Base-by-base conservation (phyloP, 2,113 vertebrate genomes). In the Ophiodon elongatus region DNA sequence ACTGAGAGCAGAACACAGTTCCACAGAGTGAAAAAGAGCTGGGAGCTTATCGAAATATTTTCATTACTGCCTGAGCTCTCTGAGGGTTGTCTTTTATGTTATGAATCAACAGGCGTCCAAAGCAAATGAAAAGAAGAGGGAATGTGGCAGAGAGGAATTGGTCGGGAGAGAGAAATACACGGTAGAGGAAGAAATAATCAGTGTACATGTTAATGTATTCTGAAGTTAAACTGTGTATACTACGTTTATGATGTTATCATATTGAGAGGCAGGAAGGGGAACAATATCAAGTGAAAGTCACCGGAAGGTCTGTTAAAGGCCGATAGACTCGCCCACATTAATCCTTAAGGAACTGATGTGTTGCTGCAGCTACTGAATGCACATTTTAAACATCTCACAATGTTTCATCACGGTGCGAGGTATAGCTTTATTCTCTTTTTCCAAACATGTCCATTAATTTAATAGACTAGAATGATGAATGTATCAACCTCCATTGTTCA, bases 31-130 rank as follows among this genome's bases (percentile, higher is more conserved):
- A 76, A 68, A 87, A 79, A 75, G 50, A 76, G 77, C 79, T 73
- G 70, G 8, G 72, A 88, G 71, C 79, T 85, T 86, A 82, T 87
- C 77, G 59, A 54, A 41, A 0, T 25, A 63, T 86, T 88, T 87
- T 78, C 83, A 85, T 91, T 84, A 82, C 79, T 79, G 84, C 62
- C 71, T 76, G 76, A 86, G 84, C 84, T 90, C 80, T 79, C 85
- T 77, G 85, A 83, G 83, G 85, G 71, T 80, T 85, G 82, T 84
- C 87, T 87, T 90, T 87, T 87, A 93, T 90, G 77, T 91, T 80
- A 82, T 73, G 75, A 84, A 91, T 91, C 88, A 88, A 88, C 90
- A 92, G 76, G 79, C 85, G 75, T 83, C 90, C 76, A 79, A 68
- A 84, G 67, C 71, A 86, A 86, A 89, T 83, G 68, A 88, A 81